A percentile compares a stretch with the other conserved stretches of the same genome.
phyloP scores from a whole-genome alignment of 2,888 invertebrate genomes.

The Ennomos quercinarius region DNA sequence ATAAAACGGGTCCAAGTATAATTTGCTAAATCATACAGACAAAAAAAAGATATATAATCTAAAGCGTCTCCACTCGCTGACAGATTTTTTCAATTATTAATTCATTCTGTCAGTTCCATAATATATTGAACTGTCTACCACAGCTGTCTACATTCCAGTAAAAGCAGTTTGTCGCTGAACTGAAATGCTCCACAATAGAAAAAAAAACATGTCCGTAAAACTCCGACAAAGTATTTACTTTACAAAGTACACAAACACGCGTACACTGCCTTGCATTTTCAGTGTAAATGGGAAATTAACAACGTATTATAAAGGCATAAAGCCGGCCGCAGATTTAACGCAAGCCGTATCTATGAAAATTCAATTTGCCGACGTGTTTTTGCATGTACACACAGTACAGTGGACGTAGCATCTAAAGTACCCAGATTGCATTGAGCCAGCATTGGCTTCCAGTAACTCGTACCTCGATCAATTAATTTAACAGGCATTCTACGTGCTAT shows the following conservation, averaged over 20 bases:
- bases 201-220: neutral
- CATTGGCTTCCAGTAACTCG: neutral
- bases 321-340: constrained; percentile 24
- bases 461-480: neutral
- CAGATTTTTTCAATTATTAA: too few species aligned
- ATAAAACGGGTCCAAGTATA: too few species aligned
- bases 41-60: too few species aligned
- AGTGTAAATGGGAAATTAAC: constrained; percentile 36
- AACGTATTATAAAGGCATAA: constrained; percentile 43
- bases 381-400: constrained; percentile 64
- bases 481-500: neutral
- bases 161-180: neutral
- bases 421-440: constrained; percentile 8
- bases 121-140: too few species aligned
- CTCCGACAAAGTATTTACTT: neutral
- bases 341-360: constrained; percentile 71
- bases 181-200: neutral
- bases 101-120: too few species aligned
- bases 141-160: too few species aligned
- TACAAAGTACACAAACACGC: neutral
- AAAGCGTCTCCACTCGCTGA: too few species aligned
- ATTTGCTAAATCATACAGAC: too few species aligned
- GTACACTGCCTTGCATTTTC: constrained; percentile 18
- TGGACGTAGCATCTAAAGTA: constrained; percentile 51
- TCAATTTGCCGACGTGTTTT: constrained; percentile 74